Evolutionary conservation across 1,140 invertebrate species (phyloP).

Genomic region (Cyclargus thomasi): DNA sequence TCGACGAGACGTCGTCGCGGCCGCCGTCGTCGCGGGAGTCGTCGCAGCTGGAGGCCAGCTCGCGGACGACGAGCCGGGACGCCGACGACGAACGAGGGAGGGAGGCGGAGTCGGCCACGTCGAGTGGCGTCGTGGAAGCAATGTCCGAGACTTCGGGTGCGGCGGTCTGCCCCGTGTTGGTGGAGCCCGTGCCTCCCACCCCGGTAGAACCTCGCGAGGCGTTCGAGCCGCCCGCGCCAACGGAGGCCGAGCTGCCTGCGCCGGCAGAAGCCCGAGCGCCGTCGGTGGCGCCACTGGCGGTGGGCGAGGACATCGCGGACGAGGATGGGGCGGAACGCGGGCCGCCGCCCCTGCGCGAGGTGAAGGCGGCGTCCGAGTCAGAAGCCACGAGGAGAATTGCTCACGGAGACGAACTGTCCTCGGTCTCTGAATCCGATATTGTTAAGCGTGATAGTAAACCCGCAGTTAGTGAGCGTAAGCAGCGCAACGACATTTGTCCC

Average conservation of each 20-base stretch:
- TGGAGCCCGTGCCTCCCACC: background rate
- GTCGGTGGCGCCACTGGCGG: constrained; percentile 77
- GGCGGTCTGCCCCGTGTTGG: background rate
- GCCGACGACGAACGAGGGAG: background rate
- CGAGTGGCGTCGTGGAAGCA: background rate
- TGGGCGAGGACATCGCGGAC: constrained; percentile 78
- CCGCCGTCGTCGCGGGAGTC: background rate
- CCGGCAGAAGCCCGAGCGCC: background rate
- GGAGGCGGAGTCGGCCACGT: background rate
- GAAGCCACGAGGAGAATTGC: constrained; percentile 51
- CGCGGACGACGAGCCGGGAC: background rate
- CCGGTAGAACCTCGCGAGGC: background rate
- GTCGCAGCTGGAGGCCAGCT: background rate
- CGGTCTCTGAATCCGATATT: constrained; percentile 57
- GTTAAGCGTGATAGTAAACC: constrained; percentile 64
- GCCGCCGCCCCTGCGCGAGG: constrained; percentile 48
- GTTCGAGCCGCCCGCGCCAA: background rate
- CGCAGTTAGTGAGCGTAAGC: constrained; percentile 67
- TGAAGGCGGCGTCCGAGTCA: constrained; percentile 46
- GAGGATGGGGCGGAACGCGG: constrained; percentile 74
- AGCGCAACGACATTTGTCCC: constrained; percentile 87
- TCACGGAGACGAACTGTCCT: constrained; percentile 58
- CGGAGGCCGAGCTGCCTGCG: background rate
- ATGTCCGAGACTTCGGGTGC: background rate
- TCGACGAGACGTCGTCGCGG: background rate